phyloP scores from a whole-genome alignment of 2,113 vertebrate species.

The Apus apus region DNA sequence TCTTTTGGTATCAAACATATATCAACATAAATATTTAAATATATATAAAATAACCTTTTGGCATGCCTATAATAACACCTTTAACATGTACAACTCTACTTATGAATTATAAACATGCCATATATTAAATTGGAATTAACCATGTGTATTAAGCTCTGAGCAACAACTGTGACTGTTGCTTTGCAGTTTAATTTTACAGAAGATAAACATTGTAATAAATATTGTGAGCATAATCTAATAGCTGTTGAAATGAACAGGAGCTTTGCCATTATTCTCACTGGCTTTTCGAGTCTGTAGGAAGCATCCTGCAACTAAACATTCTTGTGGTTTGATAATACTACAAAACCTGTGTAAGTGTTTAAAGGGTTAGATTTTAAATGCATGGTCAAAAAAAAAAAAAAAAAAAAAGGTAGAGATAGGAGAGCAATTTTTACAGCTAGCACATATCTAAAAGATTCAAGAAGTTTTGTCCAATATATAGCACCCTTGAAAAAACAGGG shows the following conservation, averaged over 20 bases:
- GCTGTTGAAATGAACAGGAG: neutral
- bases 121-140: neutral
- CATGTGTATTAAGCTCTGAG: neutral
- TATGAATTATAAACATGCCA: neutral
- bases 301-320: neutral
- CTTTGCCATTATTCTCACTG: neutral
- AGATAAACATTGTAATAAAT: neutral
- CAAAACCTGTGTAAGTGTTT: neutral
- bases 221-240: neutral
- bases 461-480: neutral
- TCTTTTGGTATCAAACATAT: neutral
- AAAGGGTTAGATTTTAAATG: neutral
- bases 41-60: neutral
- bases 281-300: neutral
- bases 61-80: neutral
- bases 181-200: neutral
- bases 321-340: neutral
- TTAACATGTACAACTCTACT: neutral
- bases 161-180: neutral
- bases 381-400: no score
- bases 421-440: neutral
- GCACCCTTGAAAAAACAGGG: neutral
- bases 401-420: neutral
- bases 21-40: neutral
- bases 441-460: neutral